phyloP scores from a whole-genome alignment of 1,140 invertebrate genomes.

The Chironomus striatipennis region DNA sequence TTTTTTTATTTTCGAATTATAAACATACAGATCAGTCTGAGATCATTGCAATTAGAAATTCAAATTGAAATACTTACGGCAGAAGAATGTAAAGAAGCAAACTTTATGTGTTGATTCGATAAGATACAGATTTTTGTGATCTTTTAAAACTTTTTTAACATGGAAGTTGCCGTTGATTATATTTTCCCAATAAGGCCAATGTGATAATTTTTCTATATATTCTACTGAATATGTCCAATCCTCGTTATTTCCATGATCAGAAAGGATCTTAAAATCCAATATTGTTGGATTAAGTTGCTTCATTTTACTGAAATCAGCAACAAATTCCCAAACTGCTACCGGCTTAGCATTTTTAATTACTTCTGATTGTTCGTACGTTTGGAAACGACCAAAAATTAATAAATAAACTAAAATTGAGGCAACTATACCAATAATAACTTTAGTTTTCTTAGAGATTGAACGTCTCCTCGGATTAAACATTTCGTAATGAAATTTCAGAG shows the following conservation, averaged over 20 bases:
- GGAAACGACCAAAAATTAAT: slow-evolving; percentile 34
- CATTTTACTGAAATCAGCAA: slow-evolving; percentile 65
- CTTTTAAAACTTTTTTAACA: slow-evolving; percentile 42
- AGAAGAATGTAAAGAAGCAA: slow-evolving; percentile 51
- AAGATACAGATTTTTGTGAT: slow-evolving; percentile 39
- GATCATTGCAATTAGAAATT: slow-evolving; percentile 21
- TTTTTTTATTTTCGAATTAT: slow-evolving; percentile 26
- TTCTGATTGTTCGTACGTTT: slow-evolving; percentile 38
- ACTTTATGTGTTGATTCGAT: slow-evolving; percentile 55
- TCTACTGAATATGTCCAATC: slow-evolving; percentile 60
- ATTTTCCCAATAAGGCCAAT: slow-evolving; percentile 53
- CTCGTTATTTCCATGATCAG: slow-evolving; percentile 55
- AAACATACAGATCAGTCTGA: slow-evolving; percentile 20
- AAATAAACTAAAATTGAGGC: slow-evolving; percentile 32
- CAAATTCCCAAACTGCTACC: slow-evolving; percentile 58
- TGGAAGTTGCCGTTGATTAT: slow-evolving; percentile 48
- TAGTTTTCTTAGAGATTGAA: slow-evolving; percentile 29
- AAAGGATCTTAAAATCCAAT: slow-evolving; percentile 50
- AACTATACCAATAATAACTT: slow-evolving; percentile 27
- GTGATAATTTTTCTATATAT: slow-evolving; percentile 54
- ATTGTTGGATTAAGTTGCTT: slow-evolving; percentile 60
- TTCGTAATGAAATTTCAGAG: background rate
- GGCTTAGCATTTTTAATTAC: slow-evolving; percentile 46
- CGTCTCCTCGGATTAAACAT: background rate
- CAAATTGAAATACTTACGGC: slow-evolving; percentile 45